Evolutionary conservation across 2,888 invertebrate species (phyloP).

Genomic region (Lepidochitona cinerea): DNA sequence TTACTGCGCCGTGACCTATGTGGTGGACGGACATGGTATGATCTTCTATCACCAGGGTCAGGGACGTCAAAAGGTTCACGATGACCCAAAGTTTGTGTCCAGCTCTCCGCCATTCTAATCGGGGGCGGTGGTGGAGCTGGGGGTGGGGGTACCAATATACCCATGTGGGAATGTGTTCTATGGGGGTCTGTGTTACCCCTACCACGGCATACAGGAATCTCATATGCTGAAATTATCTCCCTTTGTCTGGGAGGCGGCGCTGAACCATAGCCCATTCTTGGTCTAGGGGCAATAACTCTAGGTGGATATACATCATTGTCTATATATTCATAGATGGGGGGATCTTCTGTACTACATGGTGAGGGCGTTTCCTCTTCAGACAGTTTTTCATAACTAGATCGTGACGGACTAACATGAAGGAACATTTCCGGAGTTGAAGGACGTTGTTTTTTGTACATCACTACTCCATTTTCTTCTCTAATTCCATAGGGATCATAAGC

Average conservation of each 20-base stretch:
- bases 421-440: conserved; percentile 1
- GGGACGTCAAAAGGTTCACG: background rate
- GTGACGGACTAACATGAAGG: background rate
- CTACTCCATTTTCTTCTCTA: background rate
- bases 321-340: conserved; percentile 7
- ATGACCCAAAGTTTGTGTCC: background rate
- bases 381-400: conserved; percentile 9
- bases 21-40: background rate
- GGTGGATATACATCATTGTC: background rate
- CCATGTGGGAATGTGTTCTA: background rate
- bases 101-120: conserved; percentile 1
- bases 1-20: background rate
- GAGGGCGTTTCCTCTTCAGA: conserved; percentile 5
- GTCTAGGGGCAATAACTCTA: background rate
- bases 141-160: background rate
- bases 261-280: background rate
- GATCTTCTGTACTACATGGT: background rate
- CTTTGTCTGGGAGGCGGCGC: background rate
- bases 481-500: background rate
- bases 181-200: background rate
- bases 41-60: background rate
- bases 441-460: background rate
- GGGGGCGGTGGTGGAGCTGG: background rate
- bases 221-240: background rate
- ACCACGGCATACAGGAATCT: background rate